Percentiles rank a stretch among this genome's conserved stretches.
Evolutionary conservation across 2,888 invertebrate genomes (phyloP).

Genomic region (Brachyptera risi): DNA sequence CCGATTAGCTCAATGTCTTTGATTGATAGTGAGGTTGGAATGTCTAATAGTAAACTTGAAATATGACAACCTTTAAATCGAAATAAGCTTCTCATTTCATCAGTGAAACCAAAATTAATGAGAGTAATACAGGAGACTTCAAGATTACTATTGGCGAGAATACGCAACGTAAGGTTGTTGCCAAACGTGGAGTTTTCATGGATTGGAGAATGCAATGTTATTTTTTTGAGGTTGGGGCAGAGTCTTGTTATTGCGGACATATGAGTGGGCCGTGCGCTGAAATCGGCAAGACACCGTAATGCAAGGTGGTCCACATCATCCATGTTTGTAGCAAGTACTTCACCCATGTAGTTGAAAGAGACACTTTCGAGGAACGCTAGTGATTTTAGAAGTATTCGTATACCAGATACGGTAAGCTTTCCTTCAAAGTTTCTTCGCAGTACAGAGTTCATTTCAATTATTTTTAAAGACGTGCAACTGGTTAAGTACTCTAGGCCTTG

Average conservation of each 20-base stretch:
- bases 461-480: slow-evolving; percentile 33
- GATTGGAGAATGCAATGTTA: slow-evolving; percentile 24
- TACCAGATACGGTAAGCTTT: slow-evolving; percentile 33
- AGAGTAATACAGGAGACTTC: slow-evolving; percentile 28
- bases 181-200: too few species aligned
- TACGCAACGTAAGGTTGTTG: too few species aligned
- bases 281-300: slow-evolving; percentile 31
- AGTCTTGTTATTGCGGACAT: slow-evolving; percentile 29
- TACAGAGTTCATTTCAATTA: slow-evolving; percentile 32
- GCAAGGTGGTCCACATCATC: slow-evolving; percentile 28
- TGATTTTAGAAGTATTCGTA: slow-evolving; percentile 29
- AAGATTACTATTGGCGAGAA: slow-evolving; percentile 26
- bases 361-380: slow-evolving; percentile 31
- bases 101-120: slow-evolving; percentile 27
- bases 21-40: slow-evolving; percentile 19
- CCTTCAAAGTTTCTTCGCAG: slow-evolving; percentile 31
- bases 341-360: slow-evolving; percentile 33
- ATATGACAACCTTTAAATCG: slow-evolving; percentile 29
- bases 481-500: slow-evolving; percentile 31
- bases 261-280: slow-evolving; percentile 29
- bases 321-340: slow-evolving; percentile 32
- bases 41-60: slow-evolving; percentile 27
- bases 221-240: slow-evolving; percentile 31
- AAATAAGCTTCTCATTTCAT: slow-evolving; percentile 27
- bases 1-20: slow-evolving; percentile 30